Base-by-base conservation (phyloP, 2,888 invertebrate species). In the Steinernema scapterisci region DNA sequence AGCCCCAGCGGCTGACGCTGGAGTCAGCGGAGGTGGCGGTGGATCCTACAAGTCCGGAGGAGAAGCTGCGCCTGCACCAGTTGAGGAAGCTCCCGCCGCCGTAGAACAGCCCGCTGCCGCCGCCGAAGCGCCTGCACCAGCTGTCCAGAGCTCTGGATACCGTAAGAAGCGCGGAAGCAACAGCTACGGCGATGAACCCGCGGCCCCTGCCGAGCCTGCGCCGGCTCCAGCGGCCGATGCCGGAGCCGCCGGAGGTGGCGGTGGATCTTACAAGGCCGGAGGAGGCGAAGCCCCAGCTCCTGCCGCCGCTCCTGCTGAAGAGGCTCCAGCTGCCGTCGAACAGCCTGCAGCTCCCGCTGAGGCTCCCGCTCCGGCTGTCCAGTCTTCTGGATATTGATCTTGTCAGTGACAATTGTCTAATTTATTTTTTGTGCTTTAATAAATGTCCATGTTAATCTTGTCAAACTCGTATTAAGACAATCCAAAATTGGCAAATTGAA, bases 171-270 rank as follows among this genome's bases (percentile, higher is more conserved):
- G 74, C 7, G 75, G 78, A 16, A 54, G 75, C 25, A 78, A 78
- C 78, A 23, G 25, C 6, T 78, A 79, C 27, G 78, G 76, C 43
- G 63, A 76, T 27, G 44, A 76, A 63, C 72, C 78, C 5, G 77
- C 71, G 7, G 72, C 73, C n/a, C 73, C 73, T 19, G 72, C 70
- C n/a, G n/a, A n/a, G 21, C n/a, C n/a, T n/a, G n/a, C n/a, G n/a
- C n/a, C n/a, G n/a, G 77, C 73, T 0, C 52, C 76, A 19, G 79
- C 78, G 43, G 70, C 78, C n/a, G 73, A 71, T 23, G 46, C 75
- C 23, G 46, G 38, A 23, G 73, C 70, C 48, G 76, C 76, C 25
- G 70, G 2, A 21, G 19, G 46, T 38, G 11, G 19, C 51, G 19
- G 5, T 6, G n/a, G 3, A 5, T 16, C 48, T 21, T 19, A 48